These are phyloP conservation scores for Iphiclides podalirius DNA, from an alignment of 2,888 invertebrate genomes.

Conservation along the genomic window DNA sequence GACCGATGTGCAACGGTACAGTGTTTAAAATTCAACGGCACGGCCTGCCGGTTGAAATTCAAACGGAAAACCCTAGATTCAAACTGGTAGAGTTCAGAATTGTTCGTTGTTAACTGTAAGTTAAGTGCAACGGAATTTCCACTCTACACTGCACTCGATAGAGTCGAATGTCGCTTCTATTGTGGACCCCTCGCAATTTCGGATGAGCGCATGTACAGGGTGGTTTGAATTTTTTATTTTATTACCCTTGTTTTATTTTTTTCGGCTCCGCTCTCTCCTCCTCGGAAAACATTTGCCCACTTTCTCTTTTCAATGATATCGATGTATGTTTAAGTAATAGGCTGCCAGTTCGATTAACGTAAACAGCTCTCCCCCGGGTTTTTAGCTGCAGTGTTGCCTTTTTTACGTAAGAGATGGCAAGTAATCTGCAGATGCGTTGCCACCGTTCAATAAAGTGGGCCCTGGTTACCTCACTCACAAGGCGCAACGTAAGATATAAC, in stretches of 20 bases:
- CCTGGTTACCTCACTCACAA: too few species aligned
- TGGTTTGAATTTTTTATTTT: slow-evolving; percentile 35
- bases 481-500: too few species aligned
- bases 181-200: slow-evolving; percentile 21
- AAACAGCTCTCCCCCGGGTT: neutral
- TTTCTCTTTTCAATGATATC: slow-evolving; percentile 5
- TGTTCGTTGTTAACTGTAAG: slow-evolving; percentile 1
- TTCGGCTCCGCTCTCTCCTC: neutral
- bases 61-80: slow-evolving; percentile 7
- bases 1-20: neutral
- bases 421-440: too few species aligned
- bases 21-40: slow-evolving; percentile 7
- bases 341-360: neutral
- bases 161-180: slow-evolving; percentile 23
- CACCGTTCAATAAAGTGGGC: too few species aligned
- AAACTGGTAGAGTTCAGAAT: slow-evolving; percentile 5
- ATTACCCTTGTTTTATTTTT: slow-evolving; percentile 25
- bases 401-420: too few species aligned
- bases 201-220: slow-evolving; percentile 28
- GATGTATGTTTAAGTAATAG: neutral
- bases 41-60: neutral
- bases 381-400: neutral
- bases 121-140: slow-evolving; percentile 19
- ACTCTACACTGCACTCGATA: slow-evolving; percentile 9
- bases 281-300: slow-evolving; percentile 20